Conservation (phyloP, 2,797 vertebrate genomes). For the Poecilia velifera region DNA sequence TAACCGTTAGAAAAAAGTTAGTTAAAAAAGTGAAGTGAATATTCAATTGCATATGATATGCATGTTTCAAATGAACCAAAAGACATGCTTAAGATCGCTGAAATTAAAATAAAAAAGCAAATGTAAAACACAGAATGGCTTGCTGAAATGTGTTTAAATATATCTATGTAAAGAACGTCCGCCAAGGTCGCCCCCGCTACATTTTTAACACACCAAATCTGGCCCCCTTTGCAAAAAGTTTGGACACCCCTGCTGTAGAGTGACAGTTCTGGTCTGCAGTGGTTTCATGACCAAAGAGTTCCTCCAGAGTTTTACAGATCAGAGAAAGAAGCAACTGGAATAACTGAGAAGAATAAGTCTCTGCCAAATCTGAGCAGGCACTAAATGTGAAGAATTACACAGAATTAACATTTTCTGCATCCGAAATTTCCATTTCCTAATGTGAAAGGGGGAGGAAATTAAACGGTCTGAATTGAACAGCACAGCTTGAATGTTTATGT, state of each 20-base stretch:
- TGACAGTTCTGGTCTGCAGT: slow-evolving; percentile 51
- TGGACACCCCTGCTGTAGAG: slow-evolving; percentile 32
- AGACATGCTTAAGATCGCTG: no score
- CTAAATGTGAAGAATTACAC: slow-evolving; percentile 54
- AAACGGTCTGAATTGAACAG: slow-evolving; percentile 71
- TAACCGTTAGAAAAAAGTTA: no score
- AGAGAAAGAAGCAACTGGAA: slow-evolving; percentile 41
- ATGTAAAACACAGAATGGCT: no score
- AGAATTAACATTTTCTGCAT: slow-evolving; percentile 48
- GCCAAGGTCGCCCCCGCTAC: no score
- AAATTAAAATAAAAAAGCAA: no score
- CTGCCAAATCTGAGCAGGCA: slow-evolving; percentile 10
- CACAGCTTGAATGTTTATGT: slow-evolving; percentile 66
- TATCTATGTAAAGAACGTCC: no score
- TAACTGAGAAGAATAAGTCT: slow-evolving; percentile 29
- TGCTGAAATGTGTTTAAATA: no score
- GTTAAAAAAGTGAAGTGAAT: no score
- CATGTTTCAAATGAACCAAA: no score
- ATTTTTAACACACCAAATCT: no score
- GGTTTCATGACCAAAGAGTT: slow-evolving; percentile 42
- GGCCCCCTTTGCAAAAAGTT: no score
- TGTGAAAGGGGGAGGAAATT: slow-evolving; percentile 70
- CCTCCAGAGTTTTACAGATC: slow-evolving; percentile 42
- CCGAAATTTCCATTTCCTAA: slow-evolving; percentile 76
- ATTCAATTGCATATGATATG: no score